Conservation (phyloP, 2,113 vertebrate species). For the Osmerus eperlanus region DNA sequence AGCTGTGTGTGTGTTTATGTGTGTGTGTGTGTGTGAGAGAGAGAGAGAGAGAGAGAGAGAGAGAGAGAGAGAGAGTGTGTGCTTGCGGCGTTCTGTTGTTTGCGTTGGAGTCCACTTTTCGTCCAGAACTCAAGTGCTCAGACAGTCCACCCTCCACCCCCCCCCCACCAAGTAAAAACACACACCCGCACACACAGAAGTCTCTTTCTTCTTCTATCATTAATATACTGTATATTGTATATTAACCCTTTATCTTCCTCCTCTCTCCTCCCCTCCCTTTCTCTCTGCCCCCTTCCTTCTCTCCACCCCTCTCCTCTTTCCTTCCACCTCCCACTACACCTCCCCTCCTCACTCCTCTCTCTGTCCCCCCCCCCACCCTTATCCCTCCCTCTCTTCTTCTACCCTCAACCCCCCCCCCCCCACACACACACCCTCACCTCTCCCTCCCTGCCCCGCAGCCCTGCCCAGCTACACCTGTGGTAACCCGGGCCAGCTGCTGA, state of each 20-base stretch:
- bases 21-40: no score
- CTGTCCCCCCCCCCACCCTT: no score
- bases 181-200: no score
- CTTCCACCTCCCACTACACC: not conserved
- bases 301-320: no score
- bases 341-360: conserved; percentile 1
- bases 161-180: not conserved
- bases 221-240: no score
- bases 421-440: not conserved
- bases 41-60: not conserved
- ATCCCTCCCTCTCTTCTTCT: not conserved
- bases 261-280: no score
- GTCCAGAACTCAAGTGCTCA: no score
- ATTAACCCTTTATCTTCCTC: not conserved
- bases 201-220: no score
- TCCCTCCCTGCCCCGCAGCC: conserved; percentile 66
- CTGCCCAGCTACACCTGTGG: conserved; percentile 95
- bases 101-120: no score
- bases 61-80: no score
- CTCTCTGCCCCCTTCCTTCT: no score
- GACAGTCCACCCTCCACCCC: not conserved
- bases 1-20: not conserved
- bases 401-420: not conserved
- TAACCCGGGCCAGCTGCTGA: conserved; percentile 89
- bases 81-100: no score